These are phyloP conservation scores for Hylaeus anthracinus DNA, from an alignment of 1,140 invertebrate species.

Conservation along the genomic window DNA sequence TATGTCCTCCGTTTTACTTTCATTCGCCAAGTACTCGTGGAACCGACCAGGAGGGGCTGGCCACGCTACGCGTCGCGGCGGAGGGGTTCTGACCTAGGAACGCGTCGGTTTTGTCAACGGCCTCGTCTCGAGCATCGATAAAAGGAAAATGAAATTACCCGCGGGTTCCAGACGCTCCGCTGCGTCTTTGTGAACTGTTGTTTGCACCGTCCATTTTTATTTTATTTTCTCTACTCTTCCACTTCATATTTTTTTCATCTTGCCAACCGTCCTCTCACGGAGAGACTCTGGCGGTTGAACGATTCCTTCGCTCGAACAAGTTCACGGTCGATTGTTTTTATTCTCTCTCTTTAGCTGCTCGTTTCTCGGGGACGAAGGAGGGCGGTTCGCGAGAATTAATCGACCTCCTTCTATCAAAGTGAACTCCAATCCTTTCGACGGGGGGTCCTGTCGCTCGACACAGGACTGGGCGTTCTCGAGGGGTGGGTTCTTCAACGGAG, in stretches of 20 bases:
- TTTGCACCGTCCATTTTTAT: conserved; percentile 23
- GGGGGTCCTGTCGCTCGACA: conserved; percentile 3
- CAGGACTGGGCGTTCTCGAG: neutral
- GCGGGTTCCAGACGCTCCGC: conserved; percentile 44
- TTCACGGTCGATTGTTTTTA: conserved; percentile 51
- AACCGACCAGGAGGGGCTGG: neutral
- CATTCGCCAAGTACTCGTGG: conserved; percentile 43
- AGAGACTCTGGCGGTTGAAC: conserved; percentile 3
- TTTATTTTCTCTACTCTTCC: neutral
- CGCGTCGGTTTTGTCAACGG: conserved; percentile 66
- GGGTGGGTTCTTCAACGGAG: neutral
- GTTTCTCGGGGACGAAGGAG: conserved; percentile 3
- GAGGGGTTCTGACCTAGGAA: conserved; percentile 1
- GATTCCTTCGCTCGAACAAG: conserved; percentile 31
- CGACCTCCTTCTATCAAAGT: conserved; percentile 27
- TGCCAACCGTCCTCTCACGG: neutral
- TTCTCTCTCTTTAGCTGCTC: conserved; percentile 5
- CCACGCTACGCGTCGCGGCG: neutral
- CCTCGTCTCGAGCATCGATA: conserved; percentile 58
- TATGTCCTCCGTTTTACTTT: conserved; percentile 50
- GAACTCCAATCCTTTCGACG: conserved; percentile 21
- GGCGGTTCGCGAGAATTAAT: conserved; percentile 45
- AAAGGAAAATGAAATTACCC: conserved; percentile 59
- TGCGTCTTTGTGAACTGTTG: conserved; percentile 50
- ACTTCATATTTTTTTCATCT: neutral